Percentiles rank a stretch among this genome's conserved stretches.
Conservation (phyloP, 2,888 invertebrate species). For the Willowsia nigromaculata region DNA sequence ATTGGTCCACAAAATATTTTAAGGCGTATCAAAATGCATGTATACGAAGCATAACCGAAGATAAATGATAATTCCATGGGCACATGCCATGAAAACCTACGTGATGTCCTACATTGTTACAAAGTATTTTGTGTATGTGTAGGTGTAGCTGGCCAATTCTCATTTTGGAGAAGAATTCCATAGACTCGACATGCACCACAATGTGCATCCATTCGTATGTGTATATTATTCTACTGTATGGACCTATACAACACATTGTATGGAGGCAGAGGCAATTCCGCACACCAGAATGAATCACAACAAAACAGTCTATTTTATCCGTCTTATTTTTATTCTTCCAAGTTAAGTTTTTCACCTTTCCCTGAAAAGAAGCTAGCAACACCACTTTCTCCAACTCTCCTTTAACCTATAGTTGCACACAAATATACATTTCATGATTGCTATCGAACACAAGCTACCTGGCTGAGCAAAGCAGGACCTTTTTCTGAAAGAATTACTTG, state of each 20-base stretch:
- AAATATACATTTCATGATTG: not conserved
- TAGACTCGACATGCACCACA: too few species aligned
- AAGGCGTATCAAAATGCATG: too few species aligned
- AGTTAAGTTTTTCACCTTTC: slow-evolving; percentile 37
- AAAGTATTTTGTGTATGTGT: not conserved
- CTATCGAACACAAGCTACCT: slow-evolving; percentile 25
- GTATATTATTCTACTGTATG: not conserved
- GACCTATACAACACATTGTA: not conserved
- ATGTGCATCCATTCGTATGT: not conserved
- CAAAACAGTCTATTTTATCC: slow-evolving; percentile 18
- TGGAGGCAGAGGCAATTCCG: not conserved
- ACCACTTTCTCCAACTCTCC: too few species aligned
- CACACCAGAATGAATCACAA: slow-evolving; percentile 9
- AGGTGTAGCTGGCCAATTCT: too few species aligned
- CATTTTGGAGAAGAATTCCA: too few species aligned
- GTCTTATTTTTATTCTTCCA: not conserved
- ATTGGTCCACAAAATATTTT: not conserved
- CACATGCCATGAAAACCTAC: not conserved
- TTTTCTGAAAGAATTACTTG: not conserved
- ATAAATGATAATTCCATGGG: slow-evolving; percentile 1
- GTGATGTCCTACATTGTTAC: not conserved
- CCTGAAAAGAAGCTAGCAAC: not conserved
- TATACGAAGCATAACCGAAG: too few species aligned
- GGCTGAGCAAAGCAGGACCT: not conserved
- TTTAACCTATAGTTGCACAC: not conserved